Conservation (phyloP, 2,888 invertebrate species). For the Poecilobothrus nobilitatus region DNA sequence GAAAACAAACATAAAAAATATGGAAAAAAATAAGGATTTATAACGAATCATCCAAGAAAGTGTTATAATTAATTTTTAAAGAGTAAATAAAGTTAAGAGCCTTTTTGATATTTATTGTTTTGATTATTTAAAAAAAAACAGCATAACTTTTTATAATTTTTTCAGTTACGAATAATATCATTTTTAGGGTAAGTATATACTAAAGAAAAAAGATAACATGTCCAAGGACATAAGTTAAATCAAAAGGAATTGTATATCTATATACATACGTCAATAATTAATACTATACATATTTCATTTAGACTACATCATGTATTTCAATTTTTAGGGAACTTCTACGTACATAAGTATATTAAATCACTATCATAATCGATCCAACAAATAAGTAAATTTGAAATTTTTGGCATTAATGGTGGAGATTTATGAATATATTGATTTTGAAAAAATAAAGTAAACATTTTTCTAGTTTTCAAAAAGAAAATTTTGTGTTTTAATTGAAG, state of each 20-base stretch:
- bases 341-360: neutral
- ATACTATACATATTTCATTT: too few species aligned
- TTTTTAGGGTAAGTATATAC: neutral
- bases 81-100: conserved; percentile 4
- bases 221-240: neutral
- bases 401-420: too few species aligned
- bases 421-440: too few species aligned
- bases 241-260: neutral
- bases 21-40: neutral
- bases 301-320: too few species aligned
- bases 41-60: conserved; percentile 2
- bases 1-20: neutral
- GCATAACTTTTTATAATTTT: too few species aligned
- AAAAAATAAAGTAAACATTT: too few species aligned
- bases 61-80: conserved; percentile 6
- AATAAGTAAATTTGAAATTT: neutral
- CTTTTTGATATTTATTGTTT: conserved; percentile 4
- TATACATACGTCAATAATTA: too few species aligned
- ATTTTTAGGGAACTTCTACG: neutral
- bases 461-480: too few species aligned
- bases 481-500: too few species aligned
- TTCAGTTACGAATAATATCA: too few species aligned
- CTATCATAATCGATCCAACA: conserved; percentile 2
- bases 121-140: neutral
- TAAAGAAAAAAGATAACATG: neutral